These are phyloP conservation scores for Poecilia picta DNA, from an alignment of 2,797 vertebrate genomes.

Conservation along the genomic window DNA sequence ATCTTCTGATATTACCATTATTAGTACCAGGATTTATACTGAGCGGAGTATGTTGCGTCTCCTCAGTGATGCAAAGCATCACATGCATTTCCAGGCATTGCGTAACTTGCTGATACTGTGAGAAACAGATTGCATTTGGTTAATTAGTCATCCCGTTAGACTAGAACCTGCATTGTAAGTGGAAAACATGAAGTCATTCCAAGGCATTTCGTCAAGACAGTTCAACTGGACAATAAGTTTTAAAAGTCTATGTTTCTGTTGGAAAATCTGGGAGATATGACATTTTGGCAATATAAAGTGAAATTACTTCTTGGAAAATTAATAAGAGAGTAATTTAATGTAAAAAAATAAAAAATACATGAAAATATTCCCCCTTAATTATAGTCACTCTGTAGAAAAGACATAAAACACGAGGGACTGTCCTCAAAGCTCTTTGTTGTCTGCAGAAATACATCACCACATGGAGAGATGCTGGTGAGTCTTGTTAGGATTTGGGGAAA, in stretches of 20 bases:
- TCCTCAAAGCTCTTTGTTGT: slow-evolving; percentile 67
- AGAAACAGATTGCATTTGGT: slow-evolving; percentile 32
- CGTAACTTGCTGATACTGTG: slow-evolving; percentile 54
- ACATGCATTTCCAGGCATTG: slow-evolving; percentile 42
- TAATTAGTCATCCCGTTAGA: slow-evolving; percentile 62
- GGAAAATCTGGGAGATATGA: slow-evolving; percentile 2
- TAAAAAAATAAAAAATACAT: neutral
- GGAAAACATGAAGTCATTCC: slow-evolving; percentile 56
- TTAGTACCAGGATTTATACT: neutral
- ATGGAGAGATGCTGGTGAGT: slow-evolving; percentile 60
- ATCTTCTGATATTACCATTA: slow-evolving; percentile 4
- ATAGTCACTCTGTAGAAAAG: slow-evolving; percentile 8
- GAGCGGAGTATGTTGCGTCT: slow-evolving; percentile 5
- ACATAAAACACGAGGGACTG: slow-evolving; percentile 45
- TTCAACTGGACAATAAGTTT: slow-evolving; percentile 2
- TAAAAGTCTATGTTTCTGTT: neutral
- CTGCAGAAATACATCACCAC: slow-evolving; percentile 62
- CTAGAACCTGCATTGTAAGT: slow-evolving; percentile 48
- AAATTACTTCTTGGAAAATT: neutral
- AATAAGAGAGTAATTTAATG: neutral
- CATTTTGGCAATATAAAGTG: too few species aligned
- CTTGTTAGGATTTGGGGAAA: slow-evolving; percentile 64
- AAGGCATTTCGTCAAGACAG: neutral
- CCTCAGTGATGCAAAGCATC: slow-evolving; percentile 19
- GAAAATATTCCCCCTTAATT: slow-evolving; percentile 17